A percentile compares a stretch with the other conserved stretches of the same genome.
Conservation (phyloP, 2,888 invertebrate species). For the Charanyca ferruginea region DNA sequence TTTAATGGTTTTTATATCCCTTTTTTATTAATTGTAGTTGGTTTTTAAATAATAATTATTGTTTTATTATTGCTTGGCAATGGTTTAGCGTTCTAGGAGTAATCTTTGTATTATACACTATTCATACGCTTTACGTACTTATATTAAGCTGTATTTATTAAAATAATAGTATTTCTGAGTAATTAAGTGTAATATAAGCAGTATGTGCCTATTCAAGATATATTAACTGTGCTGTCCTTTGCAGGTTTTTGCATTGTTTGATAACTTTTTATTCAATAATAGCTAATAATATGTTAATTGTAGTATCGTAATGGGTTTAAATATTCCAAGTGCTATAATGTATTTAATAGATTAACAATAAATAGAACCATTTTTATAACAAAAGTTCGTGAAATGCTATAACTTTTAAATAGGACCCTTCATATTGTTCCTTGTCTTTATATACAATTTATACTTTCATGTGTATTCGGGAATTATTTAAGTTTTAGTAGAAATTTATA, state of each 20-base stretch:
- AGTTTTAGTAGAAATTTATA: slow-evolving; percentile 81
- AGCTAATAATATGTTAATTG: slow-evolving; percentile 13
- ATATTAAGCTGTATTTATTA: slow-evolving; percentile 41
- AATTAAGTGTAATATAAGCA: slow-evolving; percentile 36
- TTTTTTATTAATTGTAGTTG: slow-evolving; percentile 39
- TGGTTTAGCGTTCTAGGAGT: slow-evolving; percentile 7
- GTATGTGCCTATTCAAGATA: slow-evolving; percentile 47
- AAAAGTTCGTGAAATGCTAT: too few species aligned
- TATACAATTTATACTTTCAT: slow-evolving; percentile 42
- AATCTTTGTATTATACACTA: slow-evolving; percentile 19
- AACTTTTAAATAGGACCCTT: too few species aligned
- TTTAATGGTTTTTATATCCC: slow-evolving; percentile 3
- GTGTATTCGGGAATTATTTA: slow-evolving; percentile 68
- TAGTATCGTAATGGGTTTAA: slow-evolving; percentile 7
- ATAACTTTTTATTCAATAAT: slow-evolving; percentile 10
- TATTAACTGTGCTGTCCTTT: slow-evolving; percentile 13
- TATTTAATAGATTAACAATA: slow-evolving; percentile 17
- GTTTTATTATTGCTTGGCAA: slow-evolving; percentile 28
- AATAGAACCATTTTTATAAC: not conserved
- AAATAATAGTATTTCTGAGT: slow-evolving; percentile 28
- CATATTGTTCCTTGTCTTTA: too few species aligned
- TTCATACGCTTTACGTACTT: slow-evolving; percentile 2
- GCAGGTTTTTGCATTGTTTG: not conserved
- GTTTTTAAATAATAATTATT: slow-evolving; percentile 31
- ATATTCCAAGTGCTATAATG: slow-evolving; percentile 34